These are phyloP conservation scores for Drosophila meridionalis DNA, from an alignment of 2,888 invertebrate genomes.

Conservation along the genomic window DNA sequence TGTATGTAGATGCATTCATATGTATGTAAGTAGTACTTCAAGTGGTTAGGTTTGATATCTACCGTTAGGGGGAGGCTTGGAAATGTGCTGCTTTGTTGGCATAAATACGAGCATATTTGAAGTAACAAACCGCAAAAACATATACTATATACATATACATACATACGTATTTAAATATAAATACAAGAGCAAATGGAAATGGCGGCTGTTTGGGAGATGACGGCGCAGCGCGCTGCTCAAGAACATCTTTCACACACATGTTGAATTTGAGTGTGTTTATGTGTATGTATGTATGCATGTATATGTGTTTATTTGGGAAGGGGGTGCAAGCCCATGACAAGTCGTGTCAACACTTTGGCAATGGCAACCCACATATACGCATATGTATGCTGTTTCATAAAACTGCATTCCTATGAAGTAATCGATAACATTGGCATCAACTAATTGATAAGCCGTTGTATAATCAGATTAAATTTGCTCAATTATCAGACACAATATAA, in stretches of 20 bases:
- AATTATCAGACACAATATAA: conserved; percentile 28
- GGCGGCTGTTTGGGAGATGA: conserved; percentile 50
- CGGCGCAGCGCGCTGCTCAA: conserved; percentile 26
- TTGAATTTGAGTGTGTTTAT: conserved; percentile 23
- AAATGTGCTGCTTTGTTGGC: conserved; percentile 42
- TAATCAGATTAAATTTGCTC: conserved; percentile 34
- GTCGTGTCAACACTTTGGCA: conserved; percentile 54
- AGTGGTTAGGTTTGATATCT: conserved; percentile 56
- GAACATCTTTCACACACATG: conserved; percentile 64
- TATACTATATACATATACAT: background rate
- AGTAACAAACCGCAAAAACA: conserved; percentile 47
- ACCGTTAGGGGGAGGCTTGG: conserved; percentile 10
- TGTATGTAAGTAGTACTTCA: conserved; percentile 36
- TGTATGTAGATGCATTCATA: conserved; percentile 5
- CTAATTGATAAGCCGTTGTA: conserved; percentile 36
- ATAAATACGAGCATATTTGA: conserved; percentile 34
- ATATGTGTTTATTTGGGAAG: background rate
- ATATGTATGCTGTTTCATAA: conserved; percentile 3
- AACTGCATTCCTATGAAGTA: conserved; percentile 17
- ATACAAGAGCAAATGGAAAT: conserved; percentile 37
- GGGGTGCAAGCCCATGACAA: conserved; percentile 38
- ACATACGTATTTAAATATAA: background rate
- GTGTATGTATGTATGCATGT: background rate
- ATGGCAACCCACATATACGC: conserved; percentile 13
- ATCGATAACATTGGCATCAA: conserved; percentile 17